Base-by-base conservation (phyloP, 2,888 invertebrate genomes). In the Tromatobia lineatoria region DNA sequence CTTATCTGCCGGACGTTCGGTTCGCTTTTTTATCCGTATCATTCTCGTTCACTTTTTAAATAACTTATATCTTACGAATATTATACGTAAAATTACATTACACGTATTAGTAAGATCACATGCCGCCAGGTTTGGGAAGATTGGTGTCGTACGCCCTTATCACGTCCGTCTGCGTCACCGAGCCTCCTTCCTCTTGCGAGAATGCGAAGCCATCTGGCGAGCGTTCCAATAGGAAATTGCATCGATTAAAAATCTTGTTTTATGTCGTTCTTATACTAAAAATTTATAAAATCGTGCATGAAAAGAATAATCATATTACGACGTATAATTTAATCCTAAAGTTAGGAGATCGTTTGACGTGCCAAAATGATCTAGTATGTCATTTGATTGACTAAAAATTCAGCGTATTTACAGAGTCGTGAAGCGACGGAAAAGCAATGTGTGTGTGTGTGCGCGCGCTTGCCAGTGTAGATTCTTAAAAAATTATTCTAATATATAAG, bases 101-200 rank as follows among this genome's bases (percentile, higher is more conserved):
- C 82, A 80, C 87, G 81, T 90, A 83, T 76, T 83, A 84, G 80
- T 86, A 90, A 90, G 89, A 91, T 94, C 91, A 96, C 95, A 96
- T 96, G 94, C 96, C 97, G 92, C 95, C 96, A 89, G 96, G 96
- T 94, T 97, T 96, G 94, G 97, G 97, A 94, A 96, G 96, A 93
- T 97, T 98, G 90, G 99, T 98, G 95, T 99, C 98, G 96, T 99
- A 99, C 74, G 98, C 98, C 93, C 99, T 96, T 94, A 99, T 99
- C 93, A 99, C 96, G 92, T 98, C 98, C 88, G 98, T 97, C 95
- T 99, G 98, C 73, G 98, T 97, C 87, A 99, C 98, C 90, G 97
- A 97, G 88, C 99, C 99, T 93, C 98, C 98, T 95, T 99, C 99
- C 95, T 99, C 99, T 96, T 99, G 99, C 61, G 99, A 99, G 95